These are phyloP conservation scores for Diachasmimorpha longicaudata DNA, from an alignment of 1,140 invertebrate genomes.

Conservation along the genomic window DNA sequence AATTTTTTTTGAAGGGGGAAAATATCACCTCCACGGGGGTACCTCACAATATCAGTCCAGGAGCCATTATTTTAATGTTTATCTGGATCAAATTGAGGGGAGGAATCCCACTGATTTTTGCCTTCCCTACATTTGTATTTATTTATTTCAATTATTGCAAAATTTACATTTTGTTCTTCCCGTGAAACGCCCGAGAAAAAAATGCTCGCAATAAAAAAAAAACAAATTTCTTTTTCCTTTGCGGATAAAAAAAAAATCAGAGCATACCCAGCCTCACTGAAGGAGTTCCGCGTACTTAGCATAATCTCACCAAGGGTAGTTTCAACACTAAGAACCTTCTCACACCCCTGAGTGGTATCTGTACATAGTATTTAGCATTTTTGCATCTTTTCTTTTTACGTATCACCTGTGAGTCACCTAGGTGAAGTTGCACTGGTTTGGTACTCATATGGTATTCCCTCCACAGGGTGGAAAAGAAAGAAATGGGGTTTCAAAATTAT, in stretches of 20 bases:
- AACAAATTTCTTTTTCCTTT: too few relatives aligned
- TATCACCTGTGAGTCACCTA: background rate
- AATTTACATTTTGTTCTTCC: too few relatives aligned
- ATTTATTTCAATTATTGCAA: too few relatives aligned
- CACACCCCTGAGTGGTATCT: slow-evolving; percentile 23
- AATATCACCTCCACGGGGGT: background rate
- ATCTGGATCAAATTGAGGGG: background rate
- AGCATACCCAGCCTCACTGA: background rate
- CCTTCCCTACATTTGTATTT: background rate
- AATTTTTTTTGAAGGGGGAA: background rate
- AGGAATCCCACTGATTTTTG: background rate
- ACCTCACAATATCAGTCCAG: background rate
- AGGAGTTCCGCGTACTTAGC: background rate
- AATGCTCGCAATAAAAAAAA: too few relatives aligned
- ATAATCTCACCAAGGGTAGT: slow-evolving; percentile 17
- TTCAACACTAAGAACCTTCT: slow-evolving; percentile 17
- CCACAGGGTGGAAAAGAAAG: background rate
- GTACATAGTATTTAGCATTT: slow-evolving; percentile 22
- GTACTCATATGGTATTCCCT: background rate
- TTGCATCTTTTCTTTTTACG: slow-evolving; percentile 11
- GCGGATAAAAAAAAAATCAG: too few relatives aligned
- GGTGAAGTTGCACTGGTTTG: background rate
- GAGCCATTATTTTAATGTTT: slow-evolving; percentile 1
- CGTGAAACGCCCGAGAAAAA: too few relatives aligned
- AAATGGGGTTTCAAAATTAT: slow-evolving; percentile 10